A percentile compares a stretch with the other conserved stretches of the same genome.
These are phyloP conservation scores for Euwallacea similis DNA, from an alignment of 1,140 invertebrate species.

Conservation along the genomic window DNA sequence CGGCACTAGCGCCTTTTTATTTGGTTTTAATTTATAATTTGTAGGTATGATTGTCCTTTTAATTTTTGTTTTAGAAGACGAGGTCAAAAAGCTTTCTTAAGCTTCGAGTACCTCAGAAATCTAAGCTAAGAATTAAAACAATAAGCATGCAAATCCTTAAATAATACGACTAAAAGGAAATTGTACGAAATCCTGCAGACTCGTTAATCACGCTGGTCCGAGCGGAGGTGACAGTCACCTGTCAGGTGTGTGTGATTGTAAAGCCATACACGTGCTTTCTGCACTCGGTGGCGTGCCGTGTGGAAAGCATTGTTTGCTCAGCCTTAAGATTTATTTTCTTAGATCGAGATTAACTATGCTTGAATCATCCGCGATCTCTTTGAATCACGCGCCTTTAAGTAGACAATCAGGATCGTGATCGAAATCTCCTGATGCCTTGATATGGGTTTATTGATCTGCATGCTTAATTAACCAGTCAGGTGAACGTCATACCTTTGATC, in stretches of 20 bases:
- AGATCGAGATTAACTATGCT: constrained; percentile 33
- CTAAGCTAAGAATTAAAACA: too few relatives aligned
- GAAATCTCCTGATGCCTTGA: constrained; percentile 21
- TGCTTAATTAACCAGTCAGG: constrained; percentile 18
- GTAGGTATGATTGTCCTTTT: too few relatives aligned
- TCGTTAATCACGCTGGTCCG: constrained; percentile 4
- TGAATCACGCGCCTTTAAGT: constrained; percentile 24
- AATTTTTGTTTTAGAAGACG: too few relatives aligned
- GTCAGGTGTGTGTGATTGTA: constrained; percentile 37
- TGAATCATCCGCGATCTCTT: constrained; percentile 30
- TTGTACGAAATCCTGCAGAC: too few relatives aligned
- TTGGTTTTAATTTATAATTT: too few relatives aligned
- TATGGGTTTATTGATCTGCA: constrained; percentile 22
- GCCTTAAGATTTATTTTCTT: constrained; percentile 34
- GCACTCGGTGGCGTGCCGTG: constrained; percentile 24
- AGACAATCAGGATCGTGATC: constrained; percentile 37
- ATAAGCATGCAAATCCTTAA: too few relatives aligned
- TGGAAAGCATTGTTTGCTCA: constrained; percentile 39
- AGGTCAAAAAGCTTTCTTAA: too few relatives aligned
- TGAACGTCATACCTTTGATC: too few relatives aligned
- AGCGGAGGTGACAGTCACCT: constrained; percentile 33
- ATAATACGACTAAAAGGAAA: too few relatives aligned
- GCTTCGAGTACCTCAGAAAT: too few relatives aligned
- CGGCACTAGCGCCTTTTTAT: too few relatives aligned
- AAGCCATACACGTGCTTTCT: constrained; percentile 34